These are phyloP conservation scores for Lophius piscatorius DNA, from an alignment of 2,113 vertebrate species.

Conservation along the genomic window DNA sequence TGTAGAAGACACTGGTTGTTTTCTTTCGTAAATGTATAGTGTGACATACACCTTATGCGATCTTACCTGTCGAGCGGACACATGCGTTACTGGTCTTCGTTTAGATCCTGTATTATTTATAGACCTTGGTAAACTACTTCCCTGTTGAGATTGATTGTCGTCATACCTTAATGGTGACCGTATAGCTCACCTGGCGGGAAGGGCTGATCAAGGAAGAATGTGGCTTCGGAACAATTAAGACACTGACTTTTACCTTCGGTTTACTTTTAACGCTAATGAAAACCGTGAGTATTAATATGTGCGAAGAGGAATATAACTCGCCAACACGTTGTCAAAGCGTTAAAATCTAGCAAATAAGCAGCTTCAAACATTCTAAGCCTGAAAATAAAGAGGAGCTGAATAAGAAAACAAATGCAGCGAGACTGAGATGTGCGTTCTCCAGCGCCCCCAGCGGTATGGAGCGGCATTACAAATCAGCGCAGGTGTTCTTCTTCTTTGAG, in stretches of 20 bases:
- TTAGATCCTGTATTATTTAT: background rate
- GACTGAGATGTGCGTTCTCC: background rate
- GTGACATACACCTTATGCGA: no score
- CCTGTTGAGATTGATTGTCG: background rate
- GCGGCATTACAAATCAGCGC: constrained; percentile 32
- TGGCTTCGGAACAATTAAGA: background rate
- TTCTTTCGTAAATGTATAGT: no score
- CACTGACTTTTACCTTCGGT: background rate
- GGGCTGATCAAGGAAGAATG: background rate
- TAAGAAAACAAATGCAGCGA: constrained; percentile 32
- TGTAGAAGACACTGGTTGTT: no score
- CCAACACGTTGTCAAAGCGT: no score
- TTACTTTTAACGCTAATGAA: background rate
- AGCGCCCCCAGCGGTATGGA: constrained; percentile 29
- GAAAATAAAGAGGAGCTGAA: background rate
- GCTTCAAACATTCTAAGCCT: no score
- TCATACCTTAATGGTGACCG: constrained; percentile 3
- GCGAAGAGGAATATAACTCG: no score
- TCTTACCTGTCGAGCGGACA: constrained; percentile 17
- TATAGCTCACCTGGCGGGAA: constrained; percentile 44
- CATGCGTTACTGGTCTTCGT: background rate
- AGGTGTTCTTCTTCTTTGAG: no score
- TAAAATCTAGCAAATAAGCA: no score
- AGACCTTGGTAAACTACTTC: background rate
- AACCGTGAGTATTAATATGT: no score